Evolutionary conservation across 2,888 invertebrate genomes (phyloP), one percentile per base, ranked within the genome.

Genomic region (Elaeidobius kamerunicus): DNA sequence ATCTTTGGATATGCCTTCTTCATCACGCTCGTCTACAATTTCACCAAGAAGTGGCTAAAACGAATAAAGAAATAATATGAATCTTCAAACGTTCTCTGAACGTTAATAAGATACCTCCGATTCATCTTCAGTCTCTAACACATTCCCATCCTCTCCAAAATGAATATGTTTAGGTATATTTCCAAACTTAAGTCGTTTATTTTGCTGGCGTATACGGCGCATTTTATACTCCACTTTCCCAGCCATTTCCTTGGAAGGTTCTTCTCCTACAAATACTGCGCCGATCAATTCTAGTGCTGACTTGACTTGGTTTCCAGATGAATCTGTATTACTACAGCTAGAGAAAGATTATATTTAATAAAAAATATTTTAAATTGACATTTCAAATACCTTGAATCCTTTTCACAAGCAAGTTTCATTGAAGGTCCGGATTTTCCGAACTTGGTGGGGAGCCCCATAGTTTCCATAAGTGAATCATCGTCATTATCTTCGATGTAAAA

Each of bases 271-370:
- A 50, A 66, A 69, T 52, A 73, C 70, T 51, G 79, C 78, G 0
- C 85, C 85, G 78, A 86, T 82, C 49, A 83, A 70, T 60, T 80
- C 78, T 62, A 86, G 83, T 0, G 85, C 84, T 11, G 78, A 76
- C 61, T 80, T 81, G 11, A 85, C 78, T 51, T 78, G 78, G 55
- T 81, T 66, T 19, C 62, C 57, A 2, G 60, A 56, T 2, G 65
- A 54, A 17, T 39, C 12, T 47, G 28, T 3, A 32, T 44, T 17
- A 6, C 27, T 28, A 42, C 2, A 28, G 15, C n/a, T 36, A 15
- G 15, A 11, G 14, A 34, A 18, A 5, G 19, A 18, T 18, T 6
- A 11, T 18, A 38, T 38, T 11, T 38, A 18, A 38, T 17, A 16
- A 16, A 36, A 2, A 16, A 4, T 16, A 16, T 16, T 36, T 16